These are phyloP conservation scores for Drosophila austrosaltans DNA, from an alignment of 2,888 invertebrate species.

Conservation along the genomic window DNA sequence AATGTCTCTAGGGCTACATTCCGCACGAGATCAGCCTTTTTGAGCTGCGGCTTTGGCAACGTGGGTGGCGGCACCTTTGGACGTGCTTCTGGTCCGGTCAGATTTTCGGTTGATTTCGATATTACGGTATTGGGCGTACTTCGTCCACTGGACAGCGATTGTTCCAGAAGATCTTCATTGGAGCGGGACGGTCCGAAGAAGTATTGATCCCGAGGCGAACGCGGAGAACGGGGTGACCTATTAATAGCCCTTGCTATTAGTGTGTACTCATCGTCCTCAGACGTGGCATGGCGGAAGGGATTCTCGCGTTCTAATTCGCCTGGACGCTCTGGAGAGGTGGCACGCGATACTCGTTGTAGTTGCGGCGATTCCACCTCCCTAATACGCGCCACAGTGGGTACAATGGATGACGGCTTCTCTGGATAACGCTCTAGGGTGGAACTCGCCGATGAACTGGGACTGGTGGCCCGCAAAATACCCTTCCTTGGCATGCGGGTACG, in stretches of 20 bases:
- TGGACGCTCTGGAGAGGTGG: conserved; percentile 54
- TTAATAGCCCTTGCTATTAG: conserved; percentile 80
- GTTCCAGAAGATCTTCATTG: conserved; percentile 79
- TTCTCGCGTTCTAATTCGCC: conserved; percentile 83
- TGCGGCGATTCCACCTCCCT: conserved; percentile 81
- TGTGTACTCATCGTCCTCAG: conserved; percentile 79
- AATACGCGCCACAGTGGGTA: conserved; percentile 81
- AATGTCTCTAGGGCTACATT: conserved; percentile 82
- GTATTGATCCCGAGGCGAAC: conserved; percentile 72
- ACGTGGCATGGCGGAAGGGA: conserved; percentile 78
- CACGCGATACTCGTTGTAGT: conserved; percentile 72
- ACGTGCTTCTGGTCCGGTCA: conserved; percentile 57
- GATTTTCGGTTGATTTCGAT: conserved; percentile 77
- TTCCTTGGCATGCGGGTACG: conserved; percentile 75
- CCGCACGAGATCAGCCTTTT: conserved; percentile 81
- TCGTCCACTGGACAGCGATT: conserved; percentile 61
- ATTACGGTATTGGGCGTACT: conserved; percentile 67
- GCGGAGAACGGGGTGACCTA: conserved; percentile 66
- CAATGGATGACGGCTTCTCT: conserved; percentile 72
- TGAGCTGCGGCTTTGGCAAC: conserved; percentile 81
- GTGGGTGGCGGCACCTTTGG: conserved; percentile 73
- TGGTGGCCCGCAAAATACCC: conserved; percentile 82
- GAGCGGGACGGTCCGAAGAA: conserved; percentile 80
- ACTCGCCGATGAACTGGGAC: conserved; percentile 80
- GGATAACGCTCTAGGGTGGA: conserved; percentile 79